Evolutionary conservation across 2,797 vertebrate genomes (phyloP).

Genomic region (Xenentodon cancila): DNA sequence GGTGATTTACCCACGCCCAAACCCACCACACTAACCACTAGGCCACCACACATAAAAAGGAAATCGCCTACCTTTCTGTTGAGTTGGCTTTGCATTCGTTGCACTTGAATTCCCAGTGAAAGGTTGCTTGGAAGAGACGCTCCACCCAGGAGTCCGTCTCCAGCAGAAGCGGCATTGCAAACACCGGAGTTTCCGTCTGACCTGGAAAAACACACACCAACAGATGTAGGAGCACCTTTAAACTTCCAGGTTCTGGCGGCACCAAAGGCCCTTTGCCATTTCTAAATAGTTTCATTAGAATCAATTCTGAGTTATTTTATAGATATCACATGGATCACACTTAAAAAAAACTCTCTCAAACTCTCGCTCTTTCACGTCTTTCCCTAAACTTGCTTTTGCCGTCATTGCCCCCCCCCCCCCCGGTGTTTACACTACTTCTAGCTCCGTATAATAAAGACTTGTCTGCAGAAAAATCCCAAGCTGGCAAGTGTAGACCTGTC

Average conservation of each 20-base stretch:
- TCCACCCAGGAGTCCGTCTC: slow-evolving; percentile 79
- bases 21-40: no score
- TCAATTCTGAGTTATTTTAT: no score
- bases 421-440: neutral
- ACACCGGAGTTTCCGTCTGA: slow-evolving; percentile 87
- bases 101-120: slow-evolving; percentile 89
- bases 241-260: no score
- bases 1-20: no score
- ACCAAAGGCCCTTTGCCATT: no score
- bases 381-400: neutral
- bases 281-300: no score
- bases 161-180: slow-evolving; percentile 89
- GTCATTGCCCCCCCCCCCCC: neutral
- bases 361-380: no score
- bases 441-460: slow-evolving; percentile 5
- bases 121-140: slow-evolving; percentile 84
- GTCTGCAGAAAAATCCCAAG: slow-evolving; percentile 7
- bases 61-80: slow-evolving; percentile 77
- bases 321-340: no score
- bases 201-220: slow-evolving; percentile 74
- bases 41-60: no score
- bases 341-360: no score
- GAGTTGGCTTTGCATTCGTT: slow-evolving; percentile 80
- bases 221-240: no score
- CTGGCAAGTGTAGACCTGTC: neutral